These are phyloP conservation scores for Atethmia centrago DNA, from an alignment of 2,888 invertebrate species.

Conservation along the genomic window DNA sequence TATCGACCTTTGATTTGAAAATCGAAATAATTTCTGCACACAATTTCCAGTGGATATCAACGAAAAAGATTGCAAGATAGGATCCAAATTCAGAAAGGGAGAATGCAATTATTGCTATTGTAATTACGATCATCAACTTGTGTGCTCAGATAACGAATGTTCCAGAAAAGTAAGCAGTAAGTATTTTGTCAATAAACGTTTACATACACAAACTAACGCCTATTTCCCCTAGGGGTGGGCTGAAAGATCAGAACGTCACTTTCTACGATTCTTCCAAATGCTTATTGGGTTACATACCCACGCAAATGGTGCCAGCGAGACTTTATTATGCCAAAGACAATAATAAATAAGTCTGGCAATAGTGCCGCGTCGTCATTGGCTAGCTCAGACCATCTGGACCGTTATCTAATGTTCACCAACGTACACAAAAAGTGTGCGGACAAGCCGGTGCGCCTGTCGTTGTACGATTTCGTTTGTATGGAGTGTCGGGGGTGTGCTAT, in stretches of 20 bases:
- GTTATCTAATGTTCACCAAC: too few species aligned
- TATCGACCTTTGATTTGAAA: not conserved
- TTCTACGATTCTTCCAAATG: not conserved
- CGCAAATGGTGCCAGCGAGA: not conserved
- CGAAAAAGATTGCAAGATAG: not conserved
- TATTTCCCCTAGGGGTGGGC: too few species aligned
- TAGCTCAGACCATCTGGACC: too few species aligned
- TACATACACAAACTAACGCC: not conserved
- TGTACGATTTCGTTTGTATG: too few species aligned
- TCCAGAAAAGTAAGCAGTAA: not conserved
- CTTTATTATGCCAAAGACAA: too few species aligned
- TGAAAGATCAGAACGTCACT: not conserved
- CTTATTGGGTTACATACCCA: not conserved
- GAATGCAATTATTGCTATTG: conserved; percentile 43
- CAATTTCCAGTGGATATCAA: not conserved
- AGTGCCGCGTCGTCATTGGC: too few species aligned
- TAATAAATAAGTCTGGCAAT: too few species aligned
- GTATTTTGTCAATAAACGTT: not conserved
- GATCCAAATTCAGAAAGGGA: conserved; percentile 16
- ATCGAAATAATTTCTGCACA: not conserved
- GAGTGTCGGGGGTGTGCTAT: too few species aligned
- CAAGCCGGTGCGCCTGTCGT: too few species aligned
- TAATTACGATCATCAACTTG: not conserved
- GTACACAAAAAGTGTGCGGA: too few species aligned
- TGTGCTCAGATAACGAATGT: conserved; percentile 18